Conservation (phyloP, 1,140 invertebrate genomes). For the Drosophila sechellia region DNA sequence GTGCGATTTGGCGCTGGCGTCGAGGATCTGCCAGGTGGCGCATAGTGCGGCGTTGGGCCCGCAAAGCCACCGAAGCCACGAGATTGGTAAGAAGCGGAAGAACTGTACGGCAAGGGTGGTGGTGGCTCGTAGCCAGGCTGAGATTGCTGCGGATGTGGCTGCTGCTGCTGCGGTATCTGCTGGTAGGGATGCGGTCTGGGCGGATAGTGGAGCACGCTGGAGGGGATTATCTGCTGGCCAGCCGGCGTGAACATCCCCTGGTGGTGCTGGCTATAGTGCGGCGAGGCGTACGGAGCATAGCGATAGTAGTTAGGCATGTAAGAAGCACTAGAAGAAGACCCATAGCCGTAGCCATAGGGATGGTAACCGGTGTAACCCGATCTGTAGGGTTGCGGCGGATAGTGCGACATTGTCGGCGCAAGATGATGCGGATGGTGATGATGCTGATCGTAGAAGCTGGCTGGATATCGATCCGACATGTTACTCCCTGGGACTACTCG, state of each 20-base stretch:
- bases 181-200: constrained; percentile 37
- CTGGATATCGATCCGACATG: constrained; percentile 71
- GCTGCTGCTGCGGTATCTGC: constrained; percentile 24
- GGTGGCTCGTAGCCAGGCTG: constrained; percentile 57
- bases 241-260: constrained; percentile 72
- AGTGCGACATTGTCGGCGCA: constrained; percentile 58
- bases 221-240: constrained; percentile 71
- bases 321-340: constrained; percentile 15
- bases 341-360: constrained; percentile 66
- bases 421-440: constrained; percentile 36
- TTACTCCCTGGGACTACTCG: constrained; percentile 2
- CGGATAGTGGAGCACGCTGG: constrained; percentile 72
- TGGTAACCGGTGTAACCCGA: constrained; percentile 53
- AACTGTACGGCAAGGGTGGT: constrained; percentile 56
- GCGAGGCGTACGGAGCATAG: constrained; percentile 72
- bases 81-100: constrained; percentile 50
- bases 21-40: constrained; percentile 54
- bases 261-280: constrained; percentile 67
- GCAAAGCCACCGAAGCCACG: constrained; percentile 57
- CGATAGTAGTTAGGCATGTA: constrained; percentile 74
- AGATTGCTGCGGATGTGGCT: constrained; percentile 7
- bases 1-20: constrained; percentile 74
- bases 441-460: constrained; percentile 72
- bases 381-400: constrained; percentile 56
- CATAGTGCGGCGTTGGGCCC: constrained; percentile 48